These are phyloP conservation scores for Stegastes partitus DNA, from an alignment of 2,113 vertebrate genomes.

Conservation along the genomic window DNA sequence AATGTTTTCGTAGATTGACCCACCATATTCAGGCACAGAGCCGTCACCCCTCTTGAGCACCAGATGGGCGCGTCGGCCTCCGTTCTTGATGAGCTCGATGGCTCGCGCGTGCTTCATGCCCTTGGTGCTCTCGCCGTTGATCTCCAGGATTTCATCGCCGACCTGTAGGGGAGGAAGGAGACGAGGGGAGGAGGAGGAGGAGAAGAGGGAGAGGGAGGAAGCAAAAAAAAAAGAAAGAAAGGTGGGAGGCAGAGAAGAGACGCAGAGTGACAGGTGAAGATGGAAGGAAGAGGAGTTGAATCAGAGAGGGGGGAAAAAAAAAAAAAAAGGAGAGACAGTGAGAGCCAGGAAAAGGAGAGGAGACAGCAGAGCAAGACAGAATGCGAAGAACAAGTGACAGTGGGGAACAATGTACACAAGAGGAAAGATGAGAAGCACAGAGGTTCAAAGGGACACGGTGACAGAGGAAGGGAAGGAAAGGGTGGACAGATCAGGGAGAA, in stretches of 20 bases:
- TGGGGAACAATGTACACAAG: slow-evolving; percentile 18
- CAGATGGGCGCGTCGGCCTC: slow-evolving; percentile 94
- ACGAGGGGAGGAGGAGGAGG: neutral
- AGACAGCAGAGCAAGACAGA: neutral
- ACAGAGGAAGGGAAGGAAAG: slow-evolving; percentile 30
- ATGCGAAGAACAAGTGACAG: too few relatives aligned
- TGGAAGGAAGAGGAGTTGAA: too few relatives aligned
- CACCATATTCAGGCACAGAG: slow-evolving; percentile 99
- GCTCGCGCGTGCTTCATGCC: slow-evolving; percentile 99
- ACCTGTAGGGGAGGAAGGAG: slow-evolving; percentile 81
- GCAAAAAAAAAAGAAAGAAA: neutral
- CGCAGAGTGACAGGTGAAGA: too few relatives aligned
- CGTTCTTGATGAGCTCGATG: slow-evolving; percentile 99
- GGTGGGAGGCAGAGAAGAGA: neutral
- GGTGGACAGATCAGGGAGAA: slow-evolving; percentile 37
- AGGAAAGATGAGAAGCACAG: slow-evolving; percentile 28
- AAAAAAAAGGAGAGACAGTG: too few relatives aligned
- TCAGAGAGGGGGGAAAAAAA: too few relatives aligned
- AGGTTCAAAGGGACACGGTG: slow-evolving; percentile 47
- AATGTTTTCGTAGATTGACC: slow-evolving; percentile 99
- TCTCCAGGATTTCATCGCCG: slow-evolving; percentile 98
- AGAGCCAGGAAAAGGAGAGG: too few relatives aligned
- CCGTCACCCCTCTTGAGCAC: slow-evolving; percentile 98
- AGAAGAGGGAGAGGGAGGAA: neutral
- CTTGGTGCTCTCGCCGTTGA: slow-evolving; percentile 99